Conservation (phyloP, 2,888 invertebrate genomes). For the Dicycla oo region DNA sequence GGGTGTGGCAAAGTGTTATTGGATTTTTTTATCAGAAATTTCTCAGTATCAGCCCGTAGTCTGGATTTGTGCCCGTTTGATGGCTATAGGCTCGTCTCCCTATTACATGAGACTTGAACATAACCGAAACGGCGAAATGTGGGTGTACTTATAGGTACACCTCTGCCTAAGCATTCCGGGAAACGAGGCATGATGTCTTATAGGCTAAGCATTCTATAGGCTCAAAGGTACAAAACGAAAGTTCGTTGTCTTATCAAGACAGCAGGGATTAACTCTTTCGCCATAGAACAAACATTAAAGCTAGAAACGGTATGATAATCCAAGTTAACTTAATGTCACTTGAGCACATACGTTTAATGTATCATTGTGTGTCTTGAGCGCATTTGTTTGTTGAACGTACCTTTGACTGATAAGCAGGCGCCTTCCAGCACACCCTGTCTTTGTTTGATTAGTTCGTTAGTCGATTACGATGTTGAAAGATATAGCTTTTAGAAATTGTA, state of each 20-base stretch:
- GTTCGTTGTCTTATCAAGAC: constrained; percentile 53
- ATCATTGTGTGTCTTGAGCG: constrained; percentile 60
- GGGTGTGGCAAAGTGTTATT: too few species aligned
- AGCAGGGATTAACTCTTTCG: constrained; percentile 55
- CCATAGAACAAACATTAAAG: constrained; percentile 60
- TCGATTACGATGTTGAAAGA: constrained; percentile 30
- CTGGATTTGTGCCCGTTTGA: too few species aligned
- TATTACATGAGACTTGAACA: too few species aligned
- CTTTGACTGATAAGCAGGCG: constrained; percentile 86
- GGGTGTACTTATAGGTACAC: too few species aligned
- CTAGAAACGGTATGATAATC: constrained; percentile 67
- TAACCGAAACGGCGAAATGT: too few species aligned
- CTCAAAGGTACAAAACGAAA: constrained; percentile 28
- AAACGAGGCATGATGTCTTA: not conserved
- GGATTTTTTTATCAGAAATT: too few species aligned
- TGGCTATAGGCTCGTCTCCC: too few species aligned
- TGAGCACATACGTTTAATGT: constrained; percentile 56
- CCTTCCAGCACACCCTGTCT: constrained; percentile 64
- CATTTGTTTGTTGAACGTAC: constrained; percentile 82
- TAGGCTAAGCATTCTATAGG: constrained; percentile 8
- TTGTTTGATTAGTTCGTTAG: constrained; percentile 49
- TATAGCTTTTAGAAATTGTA: constrained; percentile 19
- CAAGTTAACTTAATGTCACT: constrained; percentile 57
- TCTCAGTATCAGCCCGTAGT: too few species aligned
- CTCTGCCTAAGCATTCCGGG: too few species aligned